Base-by-base conservation (phyloP, 2,888 invertebrate species). In the Scelioninae gen. 2 region DNA sequence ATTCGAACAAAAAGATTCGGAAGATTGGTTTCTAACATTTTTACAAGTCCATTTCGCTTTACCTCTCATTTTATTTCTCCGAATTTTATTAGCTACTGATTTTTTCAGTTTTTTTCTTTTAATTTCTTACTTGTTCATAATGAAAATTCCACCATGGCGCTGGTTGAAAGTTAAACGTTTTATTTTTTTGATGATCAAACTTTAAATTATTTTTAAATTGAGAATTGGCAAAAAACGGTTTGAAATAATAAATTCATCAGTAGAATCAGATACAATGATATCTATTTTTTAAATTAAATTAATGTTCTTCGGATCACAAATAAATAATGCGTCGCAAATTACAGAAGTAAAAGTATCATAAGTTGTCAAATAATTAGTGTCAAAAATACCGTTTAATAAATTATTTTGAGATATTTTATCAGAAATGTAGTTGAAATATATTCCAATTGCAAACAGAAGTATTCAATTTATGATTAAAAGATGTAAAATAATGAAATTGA, bases 131-230 rank as follows among this genome's bases (percentile, higher is more conserved):
- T 31, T 39, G 1, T 31, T 39, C 46, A 39, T 63, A 63, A 6
- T 39, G 9, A 1, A 10, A 11, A 18, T 61, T 60, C 72, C 58
- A 58, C 53, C 67, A 72, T 4, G 58, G 55, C 11, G 9, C 13
- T 15, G 39, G 11, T 3, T 15, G 11, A 4, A 13, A 10, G 7
- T 35, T 35, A 6, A 9, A 9, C 35, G 3, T 25, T 25, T 25
- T 25, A 25, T 25, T 25, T 25, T 25, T 25, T 25, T 28, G 28
- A n/a, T n/a, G n/a, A n/a, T n/a, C n/a, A n/a, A n/a, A n/a, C n/a
- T n/a, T n/a, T n/a, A n/a, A n/a, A n/a, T n/a, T n/a, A n/a, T n/a
- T n/a, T n/a, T n/a, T n/a, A n/a, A n/a, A n/a, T n/a, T n/a, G n/a
- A n/a, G n/a, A n/a, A n/a, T n/a, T n/a, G n/a, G n/a, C n/a, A n/a